Base-by-base conservation (phyloP, 2,113 vertebrate species). In the Ammospiza nelsoni region DNA sequence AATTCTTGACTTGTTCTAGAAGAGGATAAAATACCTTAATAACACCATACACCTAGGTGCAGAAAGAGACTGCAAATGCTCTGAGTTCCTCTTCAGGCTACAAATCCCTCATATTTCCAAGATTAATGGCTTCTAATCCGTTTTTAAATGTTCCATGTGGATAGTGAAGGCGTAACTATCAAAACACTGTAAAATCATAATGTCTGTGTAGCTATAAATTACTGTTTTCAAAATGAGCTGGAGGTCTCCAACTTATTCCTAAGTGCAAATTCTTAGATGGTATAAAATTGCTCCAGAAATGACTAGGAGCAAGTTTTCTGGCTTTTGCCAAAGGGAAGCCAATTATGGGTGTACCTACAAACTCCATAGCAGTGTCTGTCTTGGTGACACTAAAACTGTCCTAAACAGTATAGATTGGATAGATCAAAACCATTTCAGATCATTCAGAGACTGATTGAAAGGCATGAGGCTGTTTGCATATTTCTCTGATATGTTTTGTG, bases 141-240 rank as follows among this genome's bases (percentile, higher is more conserved):
- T 95, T 97, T 97, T 94, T 85, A 96, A 97, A 97, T 87, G 92
- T 95, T 97, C 94, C 94, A 95, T 95, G 94, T 97, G 96, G 87
- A 95, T 94, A 94, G 81, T 96, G 95, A 95, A 92, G 95, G 96
- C 94, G 94, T 96, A 96, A 94, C 95, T 97, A 97, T 96, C 95
- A 97, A 96, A 97, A 97, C 95, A 96, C 84, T 96, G 89, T 95
- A 96, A 97, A 94, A 95, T 95, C 91, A 92, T 93, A 96, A 96
- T 95, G 95, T 93, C 94, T 96, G 81, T 92, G 91, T 51, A 92
- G 91, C 89, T 96, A 94, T 97, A 94, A 96, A 96, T 97, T 96
- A 94, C 94, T 94, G 89, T 95, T 95, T 96, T 94, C 77, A 95
- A 87, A 91, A 95, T 39, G 89, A 95, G 91, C 92, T 94, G 65